Evolutionary conservation across 2,888 invertebrate genomes (phyloP).

Genomic region (Gortyna flavago): DNA sequence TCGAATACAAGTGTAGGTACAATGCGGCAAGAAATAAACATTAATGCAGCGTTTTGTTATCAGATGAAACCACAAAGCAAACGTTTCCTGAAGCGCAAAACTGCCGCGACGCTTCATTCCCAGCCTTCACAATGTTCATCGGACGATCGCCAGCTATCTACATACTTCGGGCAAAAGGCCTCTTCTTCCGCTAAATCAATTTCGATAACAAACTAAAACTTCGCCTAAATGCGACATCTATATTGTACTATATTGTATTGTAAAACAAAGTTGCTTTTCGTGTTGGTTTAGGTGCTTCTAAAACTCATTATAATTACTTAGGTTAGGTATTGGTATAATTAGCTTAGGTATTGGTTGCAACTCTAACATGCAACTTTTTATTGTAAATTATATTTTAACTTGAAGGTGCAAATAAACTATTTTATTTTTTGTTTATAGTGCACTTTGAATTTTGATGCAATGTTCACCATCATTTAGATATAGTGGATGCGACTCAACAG

Average conservation of each 20-base stretch:
- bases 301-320: not conserved
- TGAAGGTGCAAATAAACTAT: too few species aligned
- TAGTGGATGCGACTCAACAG: too few species aligned
- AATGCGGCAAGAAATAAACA: conserved; percentile 62
- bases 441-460: not conserved
- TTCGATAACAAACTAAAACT: conserved; percentile 1
- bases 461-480: not conserved
- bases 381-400: not conserved
- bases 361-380: not conserved
- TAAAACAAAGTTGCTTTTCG: not conserved
- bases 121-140: conserved; percentile 30
- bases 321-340: too few species aligned
- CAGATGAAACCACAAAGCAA: conserved; percentile 63
- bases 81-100: conserved; percentile 28
- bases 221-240: not conserved
- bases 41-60: conserved; percentile 63
- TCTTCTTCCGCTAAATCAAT: not conserved
- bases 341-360: not conserved
- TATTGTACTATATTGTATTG: too few species aligned
- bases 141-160: conserved; percentile 32
- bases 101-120: conserved; percentile 19
- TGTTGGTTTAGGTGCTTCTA: not conserved
- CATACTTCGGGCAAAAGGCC: conserved; percentile 15
- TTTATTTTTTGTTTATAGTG: not conserved
- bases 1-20: conserved; percentile 17